Evolutionary conservation across 2,888 invertebrate genomes (phyloP).

Genomic region (Aleiodes testaceus): DNA sequence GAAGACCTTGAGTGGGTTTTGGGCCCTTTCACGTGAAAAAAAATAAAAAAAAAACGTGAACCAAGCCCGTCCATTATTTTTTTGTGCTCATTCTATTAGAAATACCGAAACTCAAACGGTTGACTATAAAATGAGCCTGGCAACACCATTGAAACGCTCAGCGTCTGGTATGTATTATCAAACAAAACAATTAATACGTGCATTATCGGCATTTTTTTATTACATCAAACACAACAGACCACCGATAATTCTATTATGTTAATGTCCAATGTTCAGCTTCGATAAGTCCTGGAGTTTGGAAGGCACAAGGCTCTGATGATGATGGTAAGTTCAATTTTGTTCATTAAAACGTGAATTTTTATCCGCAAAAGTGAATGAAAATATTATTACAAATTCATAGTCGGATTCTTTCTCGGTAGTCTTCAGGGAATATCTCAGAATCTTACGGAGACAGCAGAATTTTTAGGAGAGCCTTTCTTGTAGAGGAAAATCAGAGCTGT

Average conservation of each 20-base stretch:
- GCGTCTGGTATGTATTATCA: slow-evolving; percentile 49
- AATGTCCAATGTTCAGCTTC: slow-evolving; percentile 37
- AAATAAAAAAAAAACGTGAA: not conserved
- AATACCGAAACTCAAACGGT: not conserved
- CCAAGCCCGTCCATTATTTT: slow-evolving; percentile 17
- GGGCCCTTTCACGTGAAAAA: slow-evolving; percentile 25
- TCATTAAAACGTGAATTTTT: slow-evolving; percentile 13
- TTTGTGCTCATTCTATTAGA: not conserved
- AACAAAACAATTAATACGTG: slow-evolving; percentile 4
- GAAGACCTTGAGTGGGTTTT: slow-evolving; percentile 49
- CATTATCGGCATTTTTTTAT: slow-evolving; percentile 16
- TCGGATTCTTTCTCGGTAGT: no score
- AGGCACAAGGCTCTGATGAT: slow-evolving; percentile 51
- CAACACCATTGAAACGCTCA: slow-evolving; percentile 46
- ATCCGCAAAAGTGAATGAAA: not conserved
- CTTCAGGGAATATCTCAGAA: no score
- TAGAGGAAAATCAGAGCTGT: no score
- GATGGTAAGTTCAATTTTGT: slow-evolving; percentile 40
- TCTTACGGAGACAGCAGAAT: no score
- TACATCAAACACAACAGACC: slow-evolving; percentile 11
- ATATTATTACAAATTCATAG: not conserved
- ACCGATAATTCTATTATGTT: slow-evolving; percentile 29
- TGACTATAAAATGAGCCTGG: slow-evolving; percentile 46
- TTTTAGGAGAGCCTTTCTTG: no score
- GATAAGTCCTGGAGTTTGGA: slow-evolving; percentile 49